Base-by-base conservation (phyloP, 2,888 invertebrate species). In the Lycocerus yunnanus region DNA sequence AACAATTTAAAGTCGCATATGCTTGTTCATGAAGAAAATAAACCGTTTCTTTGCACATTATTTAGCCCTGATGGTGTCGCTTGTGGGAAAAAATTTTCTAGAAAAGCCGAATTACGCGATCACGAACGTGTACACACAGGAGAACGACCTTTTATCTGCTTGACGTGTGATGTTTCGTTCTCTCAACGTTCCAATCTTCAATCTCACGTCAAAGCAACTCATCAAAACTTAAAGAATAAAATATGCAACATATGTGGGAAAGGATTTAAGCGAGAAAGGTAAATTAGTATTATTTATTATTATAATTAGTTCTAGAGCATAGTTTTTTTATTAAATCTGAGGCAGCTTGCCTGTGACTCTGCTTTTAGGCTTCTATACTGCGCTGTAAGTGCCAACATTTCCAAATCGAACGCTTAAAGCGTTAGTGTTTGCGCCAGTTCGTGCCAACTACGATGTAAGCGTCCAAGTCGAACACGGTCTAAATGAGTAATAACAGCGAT, bases 1-100 rank as follows among this genome's bases (percentile, higher is more conserved):
- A 43, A 43, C n/a, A 43, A 43, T n/a, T 43, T 43, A 43, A n/a
- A n/a, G n/a, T 43, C 43, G 6, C 43, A 43, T n/a, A 43, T 43
- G 43, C 1, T 43, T n/a, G 2, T 8, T 43, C 43, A 43, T n/a
- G n/a, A 43, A 6, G n/a, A 6, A 6, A n/a, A 43, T 6, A 43
- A n/a, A 6, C n/a, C 1, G 5, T 43, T 6, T n/a, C 0, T 8
- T n/a, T 43, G 43, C n/a, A 0, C 2, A 1, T n/a, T n/a, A n/a
- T 27, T 24, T 24, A 3, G 0, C 0, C 2, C 11, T 10, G 24
- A 11, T 0, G 24, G 24, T 11, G 0, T 3, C 5, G 1, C 6
- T 5, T 43, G 43, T 13, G n/a, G n/a, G n/a, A 43, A 43, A 3
- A n/a, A 2, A 43, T 43, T 43, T 43, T 1, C 43, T 4, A n/a